A percentile compares a stretch with the other conserved stretches of the same genome.
Evolutionary conservation across 1,140 invertebrate genomes (phyloP).

Genomic region (Macrobrachium rosenbergii): DNA sequence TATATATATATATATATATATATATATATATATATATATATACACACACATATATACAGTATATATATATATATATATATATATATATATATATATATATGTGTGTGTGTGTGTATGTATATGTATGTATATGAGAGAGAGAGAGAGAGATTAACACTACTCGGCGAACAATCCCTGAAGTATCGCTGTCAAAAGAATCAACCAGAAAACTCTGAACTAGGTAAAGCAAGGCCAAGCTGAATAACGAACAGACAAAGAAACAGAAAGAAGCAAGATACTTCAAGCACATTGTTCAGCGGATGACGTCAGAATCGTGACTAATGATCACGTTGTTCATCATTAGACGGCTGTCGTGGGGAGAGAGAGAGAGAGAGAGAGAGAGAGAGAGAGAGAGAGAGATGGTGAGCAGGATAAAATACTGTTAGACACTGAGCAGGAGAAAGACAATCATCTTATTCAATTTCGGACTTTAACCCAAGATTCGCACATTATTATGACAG

Average conservation of each 20-base stretch:
- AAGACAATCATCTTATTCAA: background rate
- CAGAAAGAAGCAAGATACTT: background rate
- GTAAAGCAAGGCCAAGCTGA: background rate
- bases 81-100: constrained; percentile 26
- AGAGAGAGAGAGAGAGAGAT: constrained; percentile 13
- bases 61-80: background rate
- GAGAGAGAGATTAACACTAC: constrained; percentile 14
- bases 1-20: constrained; percentile 22
- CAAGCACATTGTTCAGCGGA: background rate
- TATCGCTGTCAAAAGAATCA: background rate
- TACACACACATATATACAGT: background rate
- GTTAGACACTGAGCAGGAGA: background rate
- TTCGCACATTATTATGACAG: background rate
- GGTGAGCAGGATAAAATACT: background rate
- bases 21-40: constrained; percentile 16
- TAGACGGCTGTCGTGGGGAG: background rate
- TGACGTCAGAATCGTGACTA: background rate
- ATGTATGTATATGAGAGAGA: background rate
- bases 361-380: constrained; percentile 17
- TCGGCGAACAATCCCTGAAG: background rate
- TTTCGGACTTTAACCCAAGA: background rate
- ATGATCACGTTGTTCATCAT: background rate
- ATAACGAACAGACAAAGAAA: background rate
- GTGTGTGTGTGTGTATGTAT: background rate
- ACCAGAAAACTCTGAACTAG: too few species aligned